phyloP scores from a whole-genome alignment of 2,888 invertebrate genomes.

The Muscina levida region DNA sequence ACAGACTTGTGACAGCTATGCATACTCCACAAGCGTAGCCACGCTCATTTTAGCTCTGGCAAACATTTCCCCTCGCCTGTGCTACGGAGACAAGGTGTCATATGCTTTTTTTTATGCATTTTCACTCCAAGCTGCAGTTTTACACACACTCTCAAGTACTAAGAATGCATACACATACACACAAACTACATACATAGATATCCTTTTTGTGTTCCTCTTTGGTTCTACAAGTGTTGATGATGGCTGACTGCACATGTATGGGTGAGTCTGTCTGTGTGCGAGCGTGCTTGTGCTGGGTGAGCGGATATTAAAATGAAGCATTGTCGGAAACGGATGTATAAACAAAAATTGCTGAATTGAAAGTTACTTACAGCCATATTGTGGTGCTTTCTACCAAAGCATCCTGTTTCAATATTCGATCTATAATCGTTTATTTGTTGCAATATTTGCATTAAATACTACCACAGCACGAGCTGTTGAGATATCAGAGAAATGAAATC shows the following conservation, averaged over 20 bases:
- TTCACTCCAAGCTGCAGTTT: not conserved
- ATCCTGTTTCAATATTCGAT: conserved; percentile 52
- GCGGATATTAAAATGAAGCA: conserved; percentile 66
- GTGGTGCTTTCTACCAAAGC: conserved; percentile 41
- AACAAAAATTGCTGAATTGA: conserved; percentile 66
- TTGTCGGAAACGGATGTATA: conserved; percentile 66
- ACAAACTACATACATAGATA: not conserved
- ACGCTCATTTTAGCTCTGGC: conserved; percentile 32
- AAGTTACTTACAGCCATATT: conserved; percentile 57
- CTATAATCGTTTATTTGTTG: conserved; percentile 44
- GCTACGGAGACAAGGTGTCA: conserved; percentile 42
- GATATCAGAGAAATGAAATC: conserved; percentile 12
- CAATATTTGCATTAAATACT: conserved; percentile 42
- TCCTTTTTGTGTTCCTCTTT: not conserved
- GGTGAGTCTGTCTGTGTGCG: conserved; percentile 5
- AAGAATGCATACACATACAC: too few relatives aligned
- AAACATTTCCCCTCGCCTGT: conserved; percentile 14
- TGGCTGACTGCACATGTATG: not conserved
- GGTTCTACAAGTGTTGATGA: not conserved
- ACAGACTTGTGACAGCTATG: too few relatives aligned
- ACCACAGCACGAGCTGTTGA: not conserved
- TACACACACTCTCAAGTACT: too few relatives aligned
- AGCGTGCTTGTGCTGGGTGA: conserved; percentile 29
- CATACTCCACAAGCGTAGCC: too few relatives aligned
- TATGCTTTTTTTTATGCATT: conserved; percentile 28